phyloP scores from a whole-genome alignment of 2,888 invertebrate species.

The Dermolepida albohirtum region DNA sequence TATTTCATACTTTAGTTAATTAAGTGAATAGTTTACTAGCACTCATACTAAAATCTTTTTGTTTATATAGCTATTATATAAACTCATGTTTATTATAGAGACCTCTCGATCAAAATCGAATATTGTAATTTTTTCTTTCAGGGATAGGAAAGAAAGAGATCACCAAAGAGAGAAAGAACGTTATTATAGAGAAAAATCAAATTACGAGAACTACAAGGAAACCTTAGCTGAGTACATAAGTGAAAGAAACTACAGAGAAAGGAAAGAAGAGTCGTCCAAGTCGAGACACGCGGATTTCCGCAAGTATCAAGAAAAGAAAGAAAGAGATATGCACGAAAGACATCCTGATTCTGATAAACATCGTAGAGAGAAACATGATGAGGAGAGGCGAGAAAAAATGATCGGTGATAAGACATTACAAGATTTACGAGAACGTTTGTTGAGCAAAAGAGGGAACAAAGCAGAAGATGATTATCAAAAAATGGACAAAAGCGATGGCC shows the following conservation, averaged over 20 bases:
- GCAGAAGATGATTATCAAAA: constrained; percentile 60
- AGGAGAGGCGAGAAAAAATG: constrained; percentile 63
- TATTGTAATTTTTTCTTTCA: constrained; percentile 2
- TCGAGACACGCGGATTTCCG: constrained; percentile 57
- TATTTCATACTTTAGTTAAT: not conserved
- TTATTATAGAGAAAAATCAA: constrained; percentile 62
- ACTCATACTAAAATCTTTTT: too few species aligned
- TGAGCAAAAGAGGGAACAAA: constrained; percentile 78
- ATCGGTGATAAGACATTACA: constrained; percentile 76
- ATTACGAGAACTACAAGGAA: constrained; percentile 55
- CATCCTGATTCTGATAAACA: constrained; percentile 56
- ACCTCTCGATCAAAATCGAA: not conserved
- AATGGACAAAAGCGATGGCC: constrained; percentile 52
- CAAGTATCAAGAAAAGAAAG: constrained; percentile 59
- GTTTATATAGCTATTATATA: too few species aligned
- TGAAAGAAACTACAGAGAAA: constrained; percentile 57
- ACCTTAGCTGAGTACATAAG: constrained; percentile 54
- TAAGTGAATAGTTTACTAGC: too few species aligned
- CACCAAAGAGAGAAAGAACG: constrained; percentile 64
- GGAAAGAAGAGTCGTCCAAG: constrained; percentile 53
- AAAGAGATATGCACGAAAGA: constrained; percentile 52
- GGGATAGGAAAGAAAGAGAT: constrained; percentile 57
- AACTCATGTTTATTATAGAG: too few species aligned
- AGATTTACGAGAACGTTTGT: constrained; percentile 79
- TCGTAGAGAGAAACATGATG: constrained; percentile 57